Percentiles rank a stretch among this genome's conserved stretches.
Conservation (phyloP, 2,797 vertebrate genomes). For the Molossus molossus region DNA sequence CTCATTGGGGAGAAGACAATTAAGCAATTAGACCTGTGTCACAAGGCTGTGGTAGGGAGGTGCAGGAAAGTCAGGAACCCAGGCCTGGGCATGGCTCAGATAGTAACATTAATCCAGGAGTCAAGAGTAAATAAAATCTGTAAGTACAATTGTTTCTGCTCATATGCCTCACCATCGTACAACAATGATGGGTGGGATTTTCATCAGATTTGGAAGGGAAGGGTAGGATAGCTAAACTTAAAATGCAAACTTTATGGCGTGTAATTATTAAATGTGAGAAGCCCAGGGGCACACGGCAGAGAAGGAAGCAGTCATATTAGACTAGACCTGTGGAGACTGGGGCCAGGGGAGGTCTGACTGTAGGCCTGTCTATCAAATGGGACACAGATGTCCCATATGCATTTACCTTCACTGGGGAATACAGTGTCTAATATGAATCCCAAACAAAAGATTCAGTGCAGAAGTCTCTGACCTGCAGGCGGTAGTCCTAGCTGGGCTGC, state of each 20-base stretch:
- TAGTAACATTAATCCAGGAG: neutral
- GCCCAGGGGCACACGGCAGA: neutral
- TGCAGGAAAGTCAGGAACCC: neutral
- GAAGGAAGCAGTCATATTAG: neutral
- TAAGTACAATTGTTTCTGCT: neutral
- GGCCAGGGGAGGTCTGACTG: neutral
- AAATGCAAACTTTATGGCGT: neutral
- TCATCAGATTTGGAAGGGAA: slow-evolving; percentile 11
- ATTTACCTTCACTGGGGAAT: neutral
- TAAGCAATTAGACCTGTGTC: neutral
- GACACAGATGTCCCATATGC: neutral
- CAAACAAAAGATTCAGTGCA: neutral
- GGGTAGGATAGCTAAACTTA: neutral
- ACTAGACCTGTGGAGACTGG: neutral
- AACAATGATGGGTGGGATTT: neutral
- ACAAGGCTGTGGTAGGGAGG: neutral
- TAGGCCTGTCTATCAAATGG: neutral
- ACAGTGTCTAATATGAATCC: neutral
- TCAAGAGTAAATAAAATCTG: neutral
- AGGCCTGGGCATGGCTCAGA: neutral
- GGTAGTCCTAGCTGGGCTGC: neutral
- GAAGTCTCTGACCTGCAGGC: neutral
- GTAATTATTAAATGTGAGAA: neutral
- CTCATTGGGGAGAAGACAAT: neutral
- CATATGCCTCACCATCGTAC: neutral